Base-by-base conservation (phyloP, 2,888 invertebrate species). In the Nymphalis polychloros region DNA sequence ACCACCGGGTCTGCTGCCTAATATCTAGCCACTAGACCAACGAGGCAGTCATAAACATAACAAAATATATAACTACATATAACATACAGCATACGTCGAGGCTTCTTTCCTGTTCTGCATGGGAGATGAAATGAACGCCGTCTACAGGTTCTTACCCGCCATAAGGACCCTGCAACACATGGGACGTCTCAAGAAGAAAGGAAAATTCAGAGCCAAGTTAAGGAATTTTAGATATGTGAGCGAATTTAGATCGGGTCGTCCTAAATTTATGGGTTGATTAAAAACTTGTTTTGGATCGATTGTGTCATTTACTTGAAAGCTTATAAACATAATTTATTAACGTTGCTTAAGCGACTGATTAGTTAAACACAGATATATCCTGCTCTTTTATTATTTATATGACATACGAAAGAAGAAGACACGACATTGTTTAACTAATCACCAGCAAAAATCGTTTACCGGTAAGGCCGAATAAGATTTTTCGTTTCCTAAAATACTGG, bases 161-260 rank as follows among this genome's bases (percentile, higher is more conserved):
- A 73, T 91, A 35, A 80, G 81, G 62, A 89, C 90, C 0, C 72
- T 92, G 47, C 90, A 91, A 72, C 87, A 84, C 72, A 90, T 92
- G 90, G 91, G 91, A 2, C 78, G 91, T 3, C 73, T 92, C 23
- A 87, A 84, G 76, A 83, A 75, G 50, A 89, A 83, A 49, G 86
- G 87, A 2, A 71, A 72, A 17, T 91, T 78, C 73, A 75, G 75
- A 59, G 82, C 84, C 57, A 83, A 76, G 59, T 5, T 90, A 1
- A 79, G 74, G 1, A 90, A 89, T 69, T 77, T 89, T 81, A 78
- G 82, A 60, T 87, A 83, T 73, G 79, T 85, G 23, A 89, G 87
- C 67, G 78, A 85, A 10, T 68, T 81, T 3, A 59, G 87, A 1
- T 47, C 71, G 0, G 74, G 79, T 17, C 73, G 85, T 8, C 84